Percentiles rank a stretch among this genome's conserved stretches.
Conservation (phyloP, 1,140 invertebrate genomes). For the Lerema accius region DNA sequence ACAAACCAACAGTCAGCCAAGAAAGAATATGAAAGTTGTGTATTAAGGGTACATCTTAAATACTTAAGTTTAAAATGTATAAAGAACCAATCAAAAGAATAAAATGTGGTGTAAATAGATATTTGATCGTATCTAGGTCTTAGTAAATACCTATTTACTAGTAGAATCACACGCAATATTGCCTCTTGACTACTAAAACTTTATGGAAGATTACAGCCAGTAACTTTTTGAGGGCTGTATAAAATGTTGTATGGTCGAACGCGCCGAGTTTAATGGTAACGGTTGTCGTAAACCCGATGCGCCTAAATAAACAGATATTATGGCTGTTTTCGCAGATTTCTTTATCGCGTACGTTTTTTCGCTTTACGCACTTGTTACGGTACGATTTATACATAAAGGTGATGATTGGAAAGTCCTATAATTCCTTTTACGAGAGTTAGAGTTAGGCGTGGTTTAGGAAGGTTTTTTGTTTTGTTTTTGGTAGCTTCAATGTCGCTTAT, state of each 20-base stretch:
- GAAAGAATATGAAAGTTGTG: too few relatives aligned
- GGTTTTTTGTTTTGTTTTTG: too few relatives aligned
- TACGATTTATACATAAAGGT: neutral
- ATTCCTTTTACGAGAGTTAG: neutral
- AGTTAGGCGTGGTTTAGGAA: too few relatives aligned
- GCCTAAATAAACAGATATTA: constrained; percentile 27
- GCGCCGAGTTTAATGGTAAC: constrained; percentile 24
- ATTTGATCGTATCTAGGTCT: neutral
- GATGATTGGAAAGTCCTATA: neutral
- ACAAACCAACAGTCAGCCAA: too few relatives aligned
- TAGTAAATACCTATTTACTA: neutral
- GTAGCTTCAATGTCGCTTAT: too few relatives aligned
- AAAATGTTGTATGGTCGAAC: constrained; percentile 32
- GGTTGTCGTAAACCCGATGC: constrained; percentile 6
- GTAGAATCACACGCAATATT: constrained; percentile 19
- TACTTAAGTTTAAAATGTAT: too few relatives aligned
- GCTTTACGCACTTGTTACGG: neutral
- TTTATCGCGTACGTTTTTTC: constrained; percentile 20
- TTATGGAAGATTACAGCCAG: constrained; percentile 19
- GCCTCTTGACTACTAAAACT: constrained; percentile 14
- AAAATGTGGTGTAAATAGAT: too few relatives aligned
- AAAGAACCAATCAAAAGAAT: too few relatives aligned
- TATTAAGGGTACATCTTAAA: too few relatives aligned
- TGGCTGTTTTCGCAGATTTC: constrained; percentile 27
- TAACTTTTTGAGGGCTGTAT: constrained; percentile 26